Evolutionary conservation across 2,113 vertebrate species (phyloP), one percentile per base, ranked within the genome.

Genomic region (Eubucco bourcierii): DNA sequence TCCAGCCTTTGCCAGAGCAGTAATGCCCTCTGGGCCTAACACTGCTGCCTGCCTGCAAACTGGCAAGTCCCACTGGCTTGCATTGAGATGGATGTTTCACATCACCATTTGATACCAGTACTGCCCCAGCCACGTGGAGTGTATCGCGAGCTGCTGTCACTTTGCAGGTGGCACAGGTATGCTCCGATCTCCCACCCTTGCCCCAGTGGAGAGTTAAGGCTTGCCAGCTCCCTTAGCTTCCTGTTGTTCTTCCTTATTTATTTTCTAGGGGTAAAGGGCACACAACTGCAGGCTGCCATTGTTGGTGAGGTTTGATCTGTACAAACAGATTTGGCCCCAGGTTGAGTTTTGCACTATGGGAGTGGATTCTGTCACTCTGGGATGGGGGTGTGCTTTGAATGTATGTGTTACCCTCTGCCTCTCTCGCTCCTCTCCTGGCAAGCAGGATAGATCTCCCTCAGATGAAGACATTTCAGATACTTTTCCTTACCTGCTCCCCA

Each of bases 221-320:
- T 92, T 6, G 0, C 39, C 0, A 1, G 24, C 53, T 65, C 44
- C 58, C 39, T 34, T 29, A 46, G 71, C n/a, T 23, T 84, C 39
- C n/a, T 1, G 0, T 19, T 80, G 25, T 33, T 60, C 17, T 58
- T 27, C 23, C 18, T 80, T 56, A 25, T 61, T 84, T 80, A 27
- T 39, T 5, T 25, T 52, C 46, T n/a, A 28, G 37, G 61, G 31
- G 6, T 28, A 12, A 75, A 61, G 39, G 39, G 61, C 60, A 56
- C 20, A 9, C 0, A 0, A 85, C 31, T 1, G 0, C 28, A 74
- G 68, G 31, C 77, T 84, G 61, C 70, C 5, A 0, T 33, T 1
- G 0, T 14, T 1, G 1, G 5, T 58, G 66, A 8, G 2, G 1
- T 92, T 94, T 87, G 81, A 28, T 60, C 28, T 44, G 19, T 24